Evolutionary conservation across 2,888 invertebrate species (phyloP).

Genomic region (Drosophila atripex): DNA sequence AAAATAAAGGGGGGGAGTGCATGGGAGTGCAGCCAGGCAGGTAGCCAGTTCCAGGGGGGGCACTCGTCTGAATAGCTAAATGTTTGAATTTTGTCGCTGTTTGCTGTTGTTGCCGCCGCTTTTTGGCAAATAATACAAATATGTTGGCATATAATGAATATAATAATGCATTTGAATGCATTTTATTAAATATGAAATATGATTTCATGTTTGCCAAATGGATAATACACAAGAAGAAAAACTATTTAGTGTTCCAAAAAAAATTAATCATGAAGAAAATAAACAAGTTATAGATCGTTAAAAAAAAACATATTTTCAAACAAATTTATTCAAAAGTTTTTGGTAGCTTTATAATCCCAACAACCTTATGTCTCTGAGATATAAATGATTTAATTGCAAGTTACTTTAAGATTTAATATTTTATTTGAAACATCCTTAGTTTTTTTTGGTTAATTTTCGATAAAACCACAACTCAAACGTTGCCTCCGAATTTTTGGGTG

Average conservation of each 20-base stretch:
- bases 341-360: no score
- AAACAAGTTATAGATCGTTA: no score
- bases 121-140: constrained; percentile 63
- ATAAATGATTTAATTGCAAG: no score
- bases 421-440: background rate
- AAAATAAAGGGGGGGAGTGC: constrained; percentile 6
- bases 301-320: no score
- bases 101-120: constrained; percentile 35
- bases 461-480: constrained; percentile 49
- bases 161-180: constrained; percentile 65
- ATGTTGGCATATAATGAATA: constrained; percentile 68
- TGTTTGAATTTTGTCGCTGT: constrained; percentile 45
- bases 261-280: background rate
- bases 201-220: constrained; percentile 60
- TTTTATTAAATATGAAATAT: constrained; percentile 75
- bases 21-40: background rate
- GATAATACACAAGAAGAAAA: constrained; percentile 37
- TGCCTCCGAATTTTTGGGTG: constrained; percentile 43
- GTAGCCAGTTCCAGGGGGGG: background rate
- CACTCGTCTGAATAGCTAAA: constrained; percentile 48
- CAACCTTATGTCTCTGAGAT: no score
- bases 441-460: background rate
- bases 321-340: no score
- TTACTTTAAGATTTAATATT: background rate
- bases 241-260: constrained; percentile 8